Conservation (phyloP, 2,888 invertebrate genomes). For the Liodrosophila aerea region DNA sequence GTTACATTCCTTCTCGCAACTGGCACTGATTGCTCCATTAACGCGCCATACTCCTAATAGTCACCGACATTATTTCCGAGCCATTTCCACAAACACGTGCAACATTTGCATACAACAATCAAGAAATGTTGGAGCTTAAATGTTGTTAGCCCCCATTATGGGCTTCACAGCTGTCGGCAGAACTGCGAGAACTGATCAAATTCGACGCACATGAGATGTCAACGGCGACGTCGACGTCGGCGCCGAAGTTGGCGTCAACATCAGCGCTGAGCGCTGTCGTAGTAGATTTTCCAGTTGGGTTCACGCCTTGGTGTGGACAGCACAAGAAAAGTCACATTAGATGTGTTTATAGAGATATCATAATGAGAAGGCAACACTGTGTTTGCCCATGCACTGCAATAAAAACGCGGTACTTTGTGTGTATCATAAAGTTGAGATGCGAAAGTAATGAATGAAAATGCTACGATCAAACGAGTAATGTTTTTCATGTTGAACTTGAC, state of each 20-base stretch:
- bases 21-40: constrained; percentile 47
- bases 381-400: constrained; percentile 8
- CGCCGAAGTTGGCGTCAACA: constrained; percentile 6
- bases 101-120: constrained; percentile 41
- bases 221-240: not conserved
- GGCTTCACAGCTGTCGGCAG: constrained; percentile 20
- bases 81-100: constrained; percentile 47
- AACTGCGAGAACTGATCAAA: constrained; percentile 29
- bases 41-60: constrained; percentile 54
- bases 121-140: constrained; percentile 25
- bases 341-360: constrained; percentile 52
- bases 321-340: constrained; percentile 59
- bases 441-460: not conserved
- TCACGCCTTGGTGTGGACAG: constrained; percentile 18
- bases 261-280: constrained; percentile 22
- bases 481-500: not conserved
- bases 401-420: not conserved
- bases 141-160: constrained; percentile 71
- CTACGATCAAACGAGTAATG: no score
- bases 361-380: constrained; percentile 45
- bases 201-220: constrained; percentile 33
- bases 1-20: constrained; percentile 4
- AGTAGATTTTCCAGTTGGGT: constrained; percentile 63
- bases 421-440: not conserved
- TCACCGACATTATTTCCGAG: constrained; percentile 51